A percentile compares a stretch with the other conserved stretches of the same genome.
These are phyloP conservation scores for Ophion ventricosus DNA, from an alignment of 2,888 invertebrate genomes.

Conservation along the genomic window DNA sequence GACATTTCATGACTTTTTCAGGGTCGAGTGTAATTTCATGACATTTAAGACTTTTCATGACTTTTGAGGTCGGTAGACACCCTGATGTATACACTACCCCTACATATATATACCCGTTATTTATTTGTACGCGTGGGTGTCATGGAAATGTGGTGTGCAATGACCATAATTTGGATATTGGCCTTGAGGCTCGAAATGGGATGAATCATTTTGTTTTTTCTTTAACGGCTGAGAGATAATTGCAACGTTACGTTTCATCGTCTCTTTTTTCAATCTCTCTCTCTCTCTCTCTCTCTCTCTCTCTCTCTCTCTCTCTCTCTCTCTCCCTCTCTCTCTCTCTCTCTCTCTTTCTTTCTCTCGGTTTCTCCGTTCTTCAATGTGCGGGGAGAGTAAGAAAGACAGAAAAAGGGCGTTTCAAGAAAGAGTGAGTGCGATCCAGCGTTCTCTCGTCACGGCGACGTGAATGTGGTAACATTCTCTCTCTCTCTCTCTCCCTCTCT, in stretches of 20 bases:
- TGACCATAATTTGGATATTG: constrained; percentile 52
- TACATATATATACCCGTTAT: background rate
- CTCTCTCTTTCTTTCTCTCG: background rate
- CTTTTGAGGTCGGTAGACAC: too few relatives aligned
- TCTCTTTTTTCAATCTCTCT: constrained; percentile 2
- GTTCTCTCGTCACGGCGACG: constrained; percentile 33
- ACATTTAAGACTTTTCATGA: too few relatives aligned
- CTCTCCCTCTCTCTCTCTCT: constrained; percentile 12
- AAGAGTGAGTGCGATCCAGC: constrained; percentile 31
- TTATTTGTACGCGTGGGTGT: background rate
- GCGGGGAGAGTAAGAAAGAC: constrained; percentile 11
- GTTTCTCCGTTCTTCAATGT: constrained; percentile 6
- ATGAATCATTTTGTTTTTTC: constrained; percentile 19
- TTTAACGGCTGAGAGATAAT: constrained; percentile 39
- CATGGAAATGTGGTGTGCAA: background rate
- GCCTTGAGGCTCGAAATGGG: constrained; percentile 48
- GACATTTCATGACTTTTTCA: too few relatives aligned
- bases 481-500: background rate
- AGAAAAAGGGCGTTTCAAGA: background rate
- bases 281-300: constrained; percentile 10
- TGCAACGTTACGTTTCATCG: constrained; percentile 23
- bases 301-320: background rate
- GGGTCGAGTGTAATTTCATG: too few relatives aligned
- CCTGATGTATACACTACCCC: too few relatives aligned
- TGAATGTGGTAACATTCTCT: constrained; percentile 68